Conservation (phyloP, 2,888 invertebrate genomes). For the Drosophila cognata region DNA sequence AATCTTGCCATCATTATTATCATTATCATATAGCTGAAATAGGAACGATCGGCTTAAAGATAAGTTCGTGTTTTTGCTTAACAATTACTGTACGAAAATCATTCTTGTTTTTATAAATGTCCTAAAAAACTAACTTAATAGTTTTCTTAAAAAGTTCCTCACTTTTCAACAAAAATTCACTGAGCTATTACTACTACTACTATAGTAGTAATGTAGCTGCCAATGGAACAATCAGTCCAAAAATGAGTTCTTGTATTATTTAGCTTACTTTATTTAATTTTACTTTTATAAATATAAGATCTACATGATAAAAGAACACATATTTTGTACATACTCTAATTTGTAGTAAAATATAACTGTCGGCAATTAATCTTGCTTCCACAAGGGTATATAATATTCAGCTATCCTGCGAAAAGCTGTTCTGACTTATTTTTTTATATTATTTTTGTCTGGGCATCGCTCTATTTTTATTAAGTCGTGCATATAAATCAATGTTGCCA, state of each 20-base stretch:
- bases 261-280: not conserved
- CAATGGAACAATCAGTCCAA: not conserved
- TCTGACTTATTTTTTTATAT: constrained; percentile 4
- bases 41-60: not conserved
- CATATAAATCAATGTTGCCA: constrained; percentile 82
- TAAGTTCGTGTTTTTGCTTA: not conserved
- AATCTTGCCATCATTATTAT: not conserved
- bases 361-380: not conserved
- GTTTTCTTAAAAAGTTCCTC: not conserved
- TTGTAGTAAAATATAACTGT: not conserved
- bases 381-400: not conserved
- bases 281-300: not conserved
- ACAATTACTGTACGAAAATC: not conserved
- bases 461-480: constrained; percentile 80
- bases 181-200: no score
- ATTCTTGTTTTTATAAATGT: not conserved
- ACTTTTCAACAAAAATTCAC: not conserved
- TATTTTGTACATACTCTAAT: not conserved
- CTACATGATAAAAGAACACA: no score
- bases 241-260: not conserved
- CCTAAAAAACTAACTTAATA: not conserved
- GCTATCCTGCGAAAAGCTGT: not conserved
- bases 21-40: not conserved
- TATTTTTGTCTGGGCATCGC: constrained; percentile 60
- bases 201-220: not conserved